Evolutionary conservation across 2,888 invertebrate species (phyloP).

Genomic region (Oxytorus armatus): DNA sequence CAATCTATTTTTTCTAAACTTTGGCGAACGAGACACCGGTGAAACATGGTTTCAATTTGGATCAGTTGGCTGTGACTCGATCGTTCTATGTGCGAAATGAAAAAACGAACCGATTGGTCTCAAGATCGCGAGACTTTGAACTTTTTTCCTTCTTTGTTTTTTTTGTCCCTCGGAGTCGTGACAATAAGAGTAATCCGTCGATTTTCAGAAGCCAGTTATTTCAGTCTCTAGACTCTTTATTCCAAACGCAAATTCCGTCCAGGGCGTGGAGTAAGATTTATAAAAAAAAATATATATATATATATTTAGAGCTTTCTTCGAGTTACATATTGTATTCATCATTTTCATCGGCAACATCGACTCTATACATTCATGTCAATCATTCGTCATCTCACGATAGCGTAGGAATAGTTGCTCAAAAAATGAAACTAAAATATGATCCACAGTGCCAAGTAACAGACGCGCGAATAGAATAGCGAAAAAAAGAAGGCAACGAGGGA

Average conservation of each 20-base stretch:
- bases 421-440: constrained; percentile 56
- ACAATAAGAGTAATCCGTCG: not conserved
- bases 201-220: constrained; percentile 17
- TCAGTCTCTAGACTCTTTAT: constrained; percentile 26
- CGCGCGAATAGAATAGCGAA: not conserved
- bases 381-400: constrained; percentile 46
- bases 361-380: constrained; percentile 10
- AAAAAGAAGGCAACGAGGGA: not conserved
- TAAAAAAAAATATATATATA: constrained; percentile 9
- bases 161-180: not conserved
- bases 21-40: too few species aligned
- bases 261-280: constrained; percentile 58
- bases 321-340: constrained; percentile 20
- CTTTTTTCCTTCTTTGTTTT: constrained; percentile 1
- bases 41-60: too few species aligned
- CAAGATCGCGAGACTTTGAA: constrained; percentile 57
- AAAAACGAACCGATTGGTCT: constrained; percentile 68
- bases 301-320: constrained; percentile 31
- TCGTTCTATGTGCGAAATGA: not conserved
- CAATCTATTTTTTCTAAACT: not conserved
- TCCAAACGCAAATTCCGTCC: constrained; percentile 67
- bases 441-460: constrained; percentile 53
- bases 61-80: too few species aligned
- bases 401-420: constrained; percentile 69
- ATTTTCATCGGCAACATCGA: constrained; percentile 34